A percentile compares a stretch with the other conserved stretches of the same genome.
These are phyloP conservation scores for Dendrocincla fuliginosa DNA, from an alignment of 2,797 vertebrate species.

Conservation along the genomic window DNA sequence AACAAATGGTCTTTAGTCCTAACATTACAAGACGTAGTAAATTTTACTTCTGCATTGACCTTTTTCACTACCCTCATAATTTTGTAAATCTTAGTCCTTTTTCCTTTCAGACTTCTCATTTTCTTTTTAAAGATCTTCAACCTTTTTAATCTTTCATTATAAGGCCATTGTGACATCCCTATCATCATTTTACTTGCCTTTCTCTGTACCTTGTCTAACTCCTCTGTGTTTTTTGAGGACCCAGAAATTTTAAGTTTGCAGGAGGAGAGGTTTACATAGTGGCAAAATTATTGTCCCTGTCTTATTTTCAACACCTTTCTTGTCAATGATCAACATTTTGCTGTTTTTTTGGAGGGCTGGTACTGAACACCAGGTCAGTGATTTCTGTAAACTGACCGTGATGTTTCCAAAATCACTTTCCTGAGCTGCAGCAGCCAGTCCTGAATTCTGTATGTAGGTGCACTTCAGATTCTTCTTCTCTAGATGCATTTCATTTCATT, in stretches of 20 bases:
- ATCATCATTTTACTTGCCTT: background rate
- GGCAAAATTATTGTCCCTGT: background rate
- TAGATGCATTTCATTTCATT: background rate
- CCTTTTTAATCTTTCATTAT: background rate
- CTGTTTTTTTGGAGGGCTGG: background rate
- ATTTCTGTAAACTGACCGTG: background rate
- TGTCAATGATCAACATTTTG: background rate
- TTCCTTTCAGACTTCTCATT: background rate
- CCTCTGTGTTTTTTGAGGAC: background rate
- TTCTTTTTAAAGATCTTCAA: background rate
- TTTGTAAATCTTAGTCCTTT: background rate
- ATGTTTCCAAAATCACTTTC: background rate
- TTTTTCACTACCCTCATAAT: background rate
- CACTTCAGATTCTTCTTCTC: background rate
- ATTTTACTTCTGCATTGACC: background rate
- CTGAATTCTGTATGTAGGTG: background rate
- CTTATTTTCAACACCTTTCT: background rate
- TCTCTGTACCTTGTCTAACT: background rate
- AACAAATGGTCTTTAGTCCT: background rate
- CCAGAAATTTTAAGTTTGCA: background rate
- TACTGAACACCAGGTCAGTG: background rate
- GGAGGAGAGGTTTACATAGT: background rate
- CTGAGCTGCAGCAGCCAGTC: background rate
- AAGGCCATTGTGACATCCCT: background rate
- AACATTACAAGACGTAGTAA: background rate